Conservation (phyloP, 2,797 vertebrate species). For the Sebastes reedi region DNA sequence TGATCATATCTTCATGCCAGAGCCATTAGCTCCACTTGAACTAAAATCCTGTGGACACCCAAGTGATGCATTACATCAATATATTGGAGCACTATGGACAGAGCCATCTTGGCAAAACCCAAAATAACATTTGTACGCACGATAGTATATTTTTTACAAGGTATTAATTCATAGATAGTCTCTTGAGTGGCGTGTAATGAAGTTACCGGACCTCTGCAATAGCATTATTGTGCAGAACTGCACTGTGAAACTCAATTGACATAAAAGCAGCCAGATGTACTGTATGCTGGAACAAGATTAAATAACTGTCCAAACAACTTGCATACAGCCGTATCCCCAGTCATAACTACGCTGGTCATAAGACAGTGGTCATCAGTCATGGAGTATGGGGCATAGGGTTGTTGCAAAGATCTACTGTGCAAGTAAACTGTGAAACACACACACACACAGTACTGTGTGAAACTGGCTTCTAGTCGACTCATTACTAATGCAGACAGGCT, state of each 20-base stretch:
- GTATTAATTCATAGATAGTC: conserved; percentile 36
- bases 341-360: conserved; percentile 28
- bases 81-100: background rate
- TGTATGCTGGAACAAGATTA: conserved; percentile 42
- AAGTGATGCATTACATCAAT: conserved; percentile 4
- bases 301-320: conserved; percentile 52
- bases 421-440: background rate
- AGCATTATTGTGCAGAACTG: conserved; percentile 45
- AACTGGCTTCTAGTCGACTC: conserved; percentile 13
- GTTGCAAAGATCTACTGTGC: conserved; percentile 26
- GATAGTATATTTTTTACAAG: conserved; percentile 14
- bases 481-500: conserved; percentile 35
- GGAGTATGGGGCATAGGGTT: background rate
- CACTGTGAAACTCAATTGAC: conserved; percentile 59
- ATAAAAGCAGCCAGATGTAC: conserved; percentile 51
- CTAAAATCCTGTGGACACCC: background rate
- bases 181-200: conserved; percentile 57
- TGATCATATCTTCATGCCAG: background rate
- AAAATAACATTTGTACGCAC: conserved; percentile 41
- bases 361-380: conserved; percentile 38
- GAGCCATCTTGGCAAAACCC: conserved; percentile 15
- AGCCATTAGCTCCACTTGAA: conserved; percentile 12
- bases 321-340: background rate
- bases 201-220: conserved; percentile 46
- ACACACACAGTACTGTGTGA: background rate